Evolutionary conservation across 2,888 invertebrate genomes (phyloP).

Genomic region (Brachycybe producta): DNA sequence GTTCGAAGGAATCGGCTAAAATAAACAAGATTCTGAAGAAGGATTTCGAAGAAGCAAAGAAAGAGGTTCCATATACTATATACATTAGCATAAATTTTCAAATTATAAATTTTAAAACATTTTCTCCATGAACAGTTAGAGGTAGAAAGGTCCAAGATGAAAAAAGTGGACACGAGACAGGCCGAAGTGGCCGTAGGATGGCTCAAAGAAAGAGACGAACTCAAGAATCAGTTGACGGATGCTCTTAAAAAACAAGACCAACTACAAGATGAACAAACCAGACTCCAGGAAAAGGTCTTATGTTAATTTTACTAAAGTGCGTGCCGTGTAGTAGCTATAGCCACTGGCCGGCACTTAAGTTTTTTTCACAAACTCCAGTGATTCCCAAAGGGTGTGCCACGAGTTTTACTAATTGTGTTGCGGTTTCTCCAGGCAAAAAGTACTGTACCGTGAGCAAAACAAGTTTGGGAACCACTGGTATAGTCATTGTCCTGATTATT

Average conservation of each 20-base stretch:
- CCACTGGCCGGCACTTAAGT: too few relatives aligned
- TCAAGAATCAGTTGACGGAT: conserved; percentile 26
- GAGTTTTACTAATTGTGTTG: too few relatives aligned
- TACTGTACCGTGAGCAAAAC: too few relatives aligned
- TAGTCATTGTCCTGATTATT: too few relatives aligned
- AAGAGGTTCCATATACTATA: conserved; percentile 8
- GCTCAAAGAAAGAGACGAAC: conserved; percentile 28
- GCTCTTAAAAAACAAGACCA: conserved; percentile 23
- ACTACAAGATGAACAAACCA: conserved; percentile 29
- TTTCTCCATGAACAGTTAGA: conserved; percentile 25
- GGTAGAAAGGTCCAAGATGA: conserved; percentile 26
- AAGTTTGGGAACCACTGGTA: too few relatives aligned
- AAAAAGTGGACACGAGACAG: conserved; percentile 27
- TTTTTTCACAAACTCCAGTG: too few relatives aligned
- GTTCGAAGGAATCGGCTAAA: conserved; percentile 21
- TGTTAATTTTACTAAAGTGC: conserved; percentile 20
- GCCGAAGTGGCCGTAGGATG: conserved; percentile 28
- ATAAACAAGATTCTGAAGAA: conserved; percentile 11
- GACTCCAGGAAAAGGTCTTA: conserved; percentile 26
- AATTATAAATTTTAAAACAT: neutral
- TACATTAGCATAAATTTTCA: neutral
- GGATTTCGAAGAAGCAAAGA: conserved; percentile 16
- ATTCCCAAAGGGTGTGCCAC: too few relatives aligned
- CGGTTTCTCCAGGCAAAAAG: too few relatives aligned
- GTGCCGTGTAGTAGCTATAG: too few relatives aligned